Percentiles rank a stretch among this genome's conserved stretches.
These are phyloP conservation scores for Anodontia alba DNA, from an alignment of 2,888 invertebrate species.

Conservation along the genomic window DNA sequence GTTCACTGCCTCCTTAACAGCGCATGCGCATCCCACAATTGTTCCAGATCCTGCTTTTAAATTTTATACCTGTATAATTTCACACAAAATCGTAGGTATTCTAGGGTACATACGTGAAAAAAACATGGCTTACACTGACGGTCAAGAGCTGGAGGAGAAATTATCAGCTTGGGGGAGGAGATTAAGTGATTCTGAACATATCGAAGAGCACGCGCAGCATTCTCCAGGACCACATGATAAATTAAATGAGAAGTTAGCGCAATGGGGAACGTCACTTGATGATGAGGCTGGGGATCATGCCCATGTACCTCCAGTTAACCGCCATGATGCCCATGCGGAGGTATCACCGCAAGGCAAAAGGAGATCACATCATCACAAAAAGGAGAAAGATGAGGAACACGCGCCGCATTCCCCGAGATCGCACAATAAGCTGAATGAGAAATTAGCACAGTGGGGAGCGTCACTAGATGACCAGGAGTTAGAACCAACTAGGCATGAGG, in stretches of 20 bases:
- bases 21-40: too few species aligned
- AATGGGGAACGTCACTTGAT: neutral
- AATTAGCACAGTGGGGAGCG: neutral
- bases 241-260: neutral
- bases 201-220: neutral
- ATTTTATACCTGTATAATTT: too few species aligned
- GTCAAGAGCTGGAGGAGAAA: constrained; percentile 5
- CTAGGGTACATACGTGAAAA: too few species aligned
- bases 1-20: too few species aligned
- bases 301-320: neutral
- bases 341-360: neutral
- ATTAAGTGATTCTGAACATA: neutral
- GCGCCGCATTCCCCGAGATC: too few species aligned
- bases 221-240: neutral
- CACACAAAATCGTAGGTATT: too few species aligned
- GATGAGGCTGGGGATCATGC: neutral
- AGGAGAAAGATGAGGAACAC: neutral
- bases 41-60: too few species aligned
- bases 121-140: neutral
- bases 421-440: neutral
- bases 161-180: neutral
- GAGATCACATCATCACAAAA: neutral
- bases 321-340: neutral
- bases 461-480: neutral
- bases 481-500: too few species aligned